Conservation (phyloP, 2,888 invertebrate species). For the Neoascia interrupta region DNA sequence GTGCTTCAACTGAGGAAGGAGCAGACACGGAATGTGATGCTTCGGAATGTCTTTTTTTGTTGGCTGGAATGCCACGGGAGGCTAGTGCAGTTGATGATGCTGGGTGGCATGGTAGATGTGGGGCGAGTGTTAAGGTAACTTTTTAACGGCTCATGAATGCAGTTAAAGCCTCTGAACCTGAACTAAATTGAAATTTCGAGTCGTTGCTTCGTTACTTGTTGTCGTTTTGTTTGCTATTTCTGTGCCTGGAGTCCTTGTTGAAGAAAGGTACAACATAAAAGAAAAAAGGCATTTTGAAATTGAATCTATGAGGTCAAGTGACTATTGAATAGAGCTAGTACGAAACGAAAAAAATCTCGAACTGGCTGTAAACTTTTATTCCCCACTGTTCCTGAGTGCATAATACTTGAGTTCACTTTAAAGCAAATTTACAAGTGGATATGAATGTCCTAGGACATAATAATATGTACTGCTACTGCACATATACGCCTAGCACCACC, state of each 20-base stretch:
- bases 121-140: slow-evolving; percentile 46
- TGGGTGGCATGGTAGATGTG: neutral
- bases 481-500: slow-evolving; percentile 28
- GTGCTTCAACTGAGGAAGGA: neutral
- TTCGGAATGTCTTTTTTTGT: slow-evolving; percentile 4
- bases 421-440: slow-evolving; percentile 39
- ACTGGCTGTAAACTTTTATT: neutral
- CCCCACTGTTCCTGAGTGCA: slow-evolving; percentile 18
- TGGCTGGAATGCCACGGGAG: slow-evolving; percentile 13
- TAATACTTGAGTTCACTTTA: slow-evolving; percentile 16
- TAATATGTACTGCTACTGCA: slow-evolving; percentile 28
- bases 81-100: slow-evolving; percentile 19
- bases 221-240: no score
- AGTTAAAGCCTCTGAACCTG: slow-evolving; percentile 61
- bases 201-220: slow-evolving; percentile 55
- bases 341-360: no score
- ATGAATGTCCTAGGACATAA: slow-evolving; percentile 49
- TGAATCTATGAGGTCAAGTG: no score
- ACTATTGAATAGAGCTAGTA: no score
- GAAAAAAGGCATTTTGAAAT: no score
- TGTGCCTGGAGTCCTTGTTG: no score
- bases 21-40: slow-evolving; percentile 5
- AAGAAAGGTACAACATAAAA: no score
- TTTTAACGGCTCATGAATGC: slow-evolving; percentile 65
- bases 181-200: slow-evolving; percentile 67